phyloP scores from a whole-genome alignment of 2,113 vertebrate species.

The Pristiophorus japonicus region DNA sequence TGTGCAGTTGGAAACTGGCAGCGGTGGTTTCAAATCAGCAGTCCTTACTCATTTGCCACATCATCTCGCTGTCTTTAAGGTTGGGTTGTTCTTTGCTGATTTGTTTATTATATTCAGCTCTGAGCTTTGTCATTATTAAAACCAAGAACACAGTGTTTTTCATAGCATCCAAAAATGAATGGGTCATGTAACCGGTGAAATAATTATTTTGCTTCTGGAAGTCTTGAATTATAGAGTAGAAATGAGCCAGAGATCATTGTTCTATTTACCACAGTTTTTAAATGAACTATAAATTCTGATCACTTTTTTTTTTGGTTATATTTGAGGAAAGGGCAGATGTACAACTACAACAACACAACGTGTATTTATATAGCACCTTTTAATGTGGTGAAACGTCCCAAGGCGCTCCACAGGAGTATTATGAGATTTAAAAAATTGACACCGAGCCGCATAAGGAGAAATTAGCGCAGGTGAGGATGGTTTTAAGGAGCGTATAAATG shows the following conservation, averaged over 20 bases:
- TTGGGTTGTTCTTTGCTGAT: not conserved
- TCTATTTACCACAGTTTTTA: not conserved
- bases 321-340: not conserved
- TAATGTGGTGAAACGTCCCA: too few species aligned
- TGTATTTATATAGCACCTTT: too few species aligned
- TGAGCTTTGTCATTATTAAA: not conserved
- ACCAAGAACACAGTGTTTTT: not conserved
- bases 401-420: too few species aligned
- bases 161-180: not conserved
- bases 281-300: not conserved
- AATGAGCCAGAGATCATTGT: not conserved
- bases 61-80: not conserved
- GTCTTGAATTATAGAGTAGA: not conserved
- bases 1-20: too few species aligned
- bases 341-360: too few species aligned
- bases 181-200: not conserved
- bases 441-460: too few species aligned
- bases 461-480: too few species aligned
- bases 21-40: too few species aligned
- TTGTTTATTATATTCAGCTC: not conserved
- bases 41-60: too few species aligned
- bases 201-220: not conserved
- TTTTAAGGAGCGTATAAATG: too few species aligned
- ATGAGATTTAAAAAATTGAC: too few species aligned
- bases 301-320: not conserved